Percentiles rank a stretch among this genome's conserved stretches.
phyloP scores from a whole-genome alignment of 2,797 vertebrate species.

The Pseudocheirus occidentalis region DNA sequence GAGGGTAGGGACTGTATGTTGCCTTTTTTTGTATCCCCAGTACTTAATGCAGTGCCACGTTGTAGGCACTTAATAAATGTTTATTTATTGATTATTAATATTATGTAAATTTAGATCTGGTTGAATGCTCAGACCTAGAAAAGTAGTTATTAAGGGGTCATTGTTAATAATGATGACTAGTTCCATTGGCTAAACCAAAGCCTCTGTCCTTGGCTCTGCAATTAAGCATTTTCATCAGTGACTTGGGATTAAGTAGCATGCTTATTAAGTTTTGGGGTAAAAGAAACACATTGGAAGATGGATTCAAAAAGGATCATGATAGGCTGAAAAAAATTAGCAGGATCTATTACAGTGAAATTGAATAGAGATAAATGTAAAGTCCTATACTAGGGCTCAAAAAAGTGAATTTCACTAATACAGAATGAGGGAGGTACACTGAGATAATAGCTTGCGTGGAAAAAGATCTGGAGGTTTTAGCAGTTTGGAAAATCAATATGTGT shows the following conservation, averaged over 20 bases:
- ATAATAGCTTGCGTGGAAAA: neutral
- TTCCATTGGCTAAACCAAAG: neutral
- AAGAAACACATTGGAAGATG: neutral
- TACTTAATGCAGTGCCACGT: neutral
- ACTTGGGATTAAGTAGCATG: neutral
- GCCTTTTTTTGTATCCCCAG: neutral
- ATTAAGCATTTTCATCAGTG: neutral
- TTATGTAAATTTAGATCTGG: neutral
- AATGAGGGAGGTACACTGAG: neutral
- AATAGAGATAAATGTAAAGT: neutral
- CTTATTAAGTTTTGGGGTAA: neutral
- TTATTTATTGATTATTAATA: too few species aligned
- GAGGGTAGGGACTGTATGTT: neutral
- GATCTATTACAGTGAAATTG: neutral
- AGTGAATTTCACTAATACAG: neutral
- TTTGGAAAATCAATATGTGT: neutral
- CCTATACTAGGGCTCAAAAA: neutral
- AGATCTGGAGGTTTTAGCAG: neutral
- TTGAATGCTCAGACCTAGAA: neutral
- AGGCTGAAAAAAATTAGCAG: neutral
- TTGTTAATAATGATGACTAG: neutral
- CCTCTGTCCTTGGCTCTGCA: neutral
- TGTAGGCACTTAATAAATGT: too few species aligned
- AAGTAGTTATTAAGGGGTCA: neutral
- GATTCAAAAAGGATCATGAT: neutral